Evolutionary conservation across 1,140 invertebrate genomes (phyloP), one percentile per base, ranked within the genome.

Genomic region (Temnothorax longispinosus): DNA sequence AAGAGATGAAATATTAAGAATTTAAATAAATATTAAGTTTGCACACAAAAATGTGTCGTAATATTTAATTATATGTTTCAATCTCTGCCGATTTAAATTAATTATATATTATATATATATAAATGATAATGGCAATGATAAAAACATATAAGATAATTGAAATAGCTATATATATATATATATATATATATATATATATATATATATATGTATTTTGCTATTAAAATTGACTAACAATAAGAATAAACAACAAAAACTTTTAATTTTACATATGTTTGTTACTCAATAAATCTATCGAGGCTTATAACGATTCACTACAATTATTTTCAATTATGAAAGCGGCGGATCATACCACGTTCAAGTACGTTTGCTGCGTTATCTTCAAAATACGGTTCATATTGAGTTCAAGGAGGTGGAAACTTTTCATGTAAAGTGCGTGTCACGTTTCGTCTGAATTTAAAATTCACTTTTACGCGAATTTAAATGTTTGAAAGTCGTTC

Each of bases 371-470:
- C 77, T 60, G 71, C 84, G 11, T 86, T 56, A 71, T 67, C 41
- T 77, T 60, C 86, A 41, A 18, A 44, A 56, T 58, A 54, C 62
- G 54, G n/a, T 87, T 58, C 44, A 58, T 41, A 65, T 74, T 67
- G 65, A 90, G 89, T 90, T 90, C 88, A 90, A 90, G 89, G 87
- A 90, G 86, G 89, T 90, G 89, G 89, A 90, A 90, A 90, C 76
- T 56, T 85, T 81, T 90, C 69, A 62, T 44, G 18, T 47, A 2
- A 84, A 35, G 2, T 77, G 35, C 32, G 8, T 54, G 82, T 89
- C 87, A 86, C 82, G 50, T 72, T 75, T 75, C 58, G 35, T 38
- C 54, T 86, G 74, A 80, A 86, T 86, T 89, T 75, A 86, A 86
- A 76, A 44, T 47, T 62, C 27, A 44, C 41, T 77, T 58, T 64